Evolutionary conservation across 2,797 vertebrate genomes (phyloP).

Genomic region (Dendrocincla fuliginosa): DNA sequence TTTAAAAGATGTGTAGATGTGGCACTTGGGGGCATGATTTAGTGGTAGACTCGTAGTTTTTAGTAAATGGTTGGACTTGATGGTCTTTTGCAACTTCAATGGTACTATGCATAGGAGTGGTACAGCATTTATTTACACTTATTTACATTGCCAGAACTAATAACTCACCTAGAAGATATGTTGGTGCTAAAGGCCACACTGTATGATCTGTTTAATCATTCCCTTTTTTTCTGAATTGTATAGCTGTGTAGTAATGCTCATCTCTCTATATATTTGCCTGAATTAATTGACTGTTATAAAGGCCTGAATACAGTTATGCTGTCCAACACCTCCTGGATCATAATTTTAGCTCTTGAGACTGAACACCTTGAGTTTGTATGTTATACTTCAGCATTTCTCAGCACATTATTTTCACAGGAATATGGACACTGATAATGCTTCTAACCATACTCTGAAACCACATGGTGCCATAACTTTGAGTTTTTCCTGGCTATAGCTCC

Average conservation of each 20-base stretch:
- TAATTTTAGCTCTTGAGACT: neutral
- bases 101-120: neutral
- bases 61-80: neutral
- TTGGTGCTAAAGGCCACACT: neutral
- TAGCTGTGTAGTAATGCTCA: neutral
- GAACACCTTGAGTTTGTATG: rapidly evolving
- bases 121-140: neutral
- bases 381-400: rapidly evolving
- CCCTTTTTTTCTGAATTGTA: neutral
- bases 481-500: neutral
- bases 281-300: neutral
- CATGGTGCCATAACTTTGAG: neutral
- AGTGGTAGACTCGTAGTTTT: neutral
- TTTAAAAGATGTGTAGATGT: neutral
- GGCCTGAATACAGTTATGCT: neutral
- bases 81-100: neutral
- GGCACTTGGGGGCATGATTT: neutral
- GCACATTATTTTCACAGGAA: neutral
- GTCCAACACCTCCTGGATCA: neutral
- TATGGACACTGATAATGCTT: neutral
- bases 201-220: neutral
- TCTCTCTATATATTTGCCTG: neutral
- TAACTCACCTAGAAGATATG: neutral
- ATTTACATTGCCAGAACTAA: neutral
- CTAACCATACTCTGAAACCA: neutral